These are phyloP conservation scores for Craniophora ligustri DNA, from an alignment of 2,888 invertebrate species.

Conservation along the genomic window DNA sequence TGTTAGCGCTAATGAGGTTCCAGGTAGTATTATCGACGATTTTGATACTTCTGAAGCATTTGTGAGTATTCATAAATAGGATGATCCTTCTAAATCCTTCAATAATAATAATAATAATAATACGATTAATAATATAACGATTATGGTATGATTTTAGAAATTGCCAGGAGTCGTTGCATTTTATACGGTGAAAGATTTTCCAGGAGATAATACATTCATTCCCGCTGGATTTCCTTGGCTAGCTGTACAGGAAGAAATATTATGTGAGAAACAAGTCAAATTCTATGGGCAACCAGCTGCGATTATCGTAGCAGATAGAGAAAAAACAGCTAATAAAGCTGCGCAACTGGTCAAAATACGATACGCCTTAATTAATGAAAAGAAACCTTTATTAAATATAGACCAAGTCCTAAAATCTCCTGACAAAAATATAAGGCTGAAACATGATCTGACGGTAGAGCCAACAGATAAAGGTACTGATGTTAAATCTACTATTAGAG, in stretches of 20 bases:
- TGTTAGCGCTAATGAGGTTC: constrained; percentile 83
- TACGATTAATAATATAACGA: too few species aligned
- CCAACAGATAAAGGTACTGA: constrained; percentile 72
- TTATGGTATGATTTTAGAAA: constrained; percentile 72
- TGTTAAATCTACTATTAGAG: constrained; percentile 79
- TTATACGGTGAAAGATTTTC: constrained; percentile 90
- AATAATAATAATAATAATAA: too few species aligned
- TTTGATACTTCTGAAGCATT: constrained; percentile 90
- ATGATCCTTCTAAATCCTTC: too few species aligned
- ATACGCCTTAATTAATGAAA: constrained; percentile 77
- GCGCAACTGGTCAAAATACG: constrained; percentile 87
- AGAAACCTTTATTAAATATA: constrained; percentile 62
- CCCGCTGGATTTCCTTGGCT: constrained; percentile 52
- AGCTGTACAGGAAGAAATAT: constrained; percentile 70
- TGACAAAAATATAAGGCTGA: constrained; percentile 54
- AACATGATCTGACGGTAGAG: constrained; percentile 42
- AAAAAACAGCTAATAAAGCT: constrained; percentile 86
- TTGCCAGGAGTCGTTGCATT: constrained; percentile 90
- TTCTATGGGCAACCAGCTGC: constrained; percentile 73
- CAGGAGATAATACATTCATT: constrained; percentile 88
- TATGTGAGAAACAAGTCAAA: constrained; percentile 76
- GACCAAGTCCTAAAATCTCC: constrained; percentile 62
- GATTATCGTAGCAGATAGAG: constrained; percentile 88
- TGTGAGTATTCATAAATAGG: constrained; percentile 82
- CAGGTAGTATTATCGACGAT: constrained; percentile 84